Evolutionary conservation across 2,113 vertebrate genomes (phyloP).

Genomic region (Peucedramus taeniatus): DNA sequence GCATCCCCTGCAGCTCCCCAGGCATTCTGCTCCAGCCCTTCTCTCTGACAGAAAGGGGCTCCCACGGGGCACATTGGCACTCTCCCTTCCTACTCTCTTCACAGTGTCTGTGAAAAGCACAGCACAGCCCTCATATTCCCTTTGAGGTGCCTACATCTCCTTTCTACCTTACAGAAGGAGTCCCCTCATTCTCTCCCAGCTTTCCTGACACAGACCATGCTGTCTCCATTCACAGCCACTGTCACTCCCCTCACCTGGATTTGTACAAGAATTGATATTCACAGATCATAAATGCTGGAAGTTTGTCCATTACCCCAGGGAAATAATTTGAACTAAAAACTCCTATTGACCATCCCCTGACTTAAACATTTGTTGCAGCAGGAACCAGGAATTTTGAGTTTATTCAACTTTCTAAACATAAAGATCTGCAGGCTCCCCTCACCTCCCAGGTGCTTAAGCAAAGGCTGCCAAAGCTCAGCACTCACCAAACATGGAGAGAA

Average conservation of each 20-base stretch:
- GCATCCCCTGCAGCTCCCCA: background rate
- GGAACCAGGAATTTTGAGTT: background rate
- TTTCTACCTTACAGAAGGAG: background rate
- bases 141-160: background rate
- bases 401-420: background rate
- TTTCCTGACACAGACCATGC: background rate
- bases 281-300: background rate
- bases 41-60: background rate
- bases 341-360: background rate
- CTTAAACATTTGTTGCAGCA: background rate
- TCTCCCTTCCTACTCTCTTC: background rate
- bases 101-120: background rate
- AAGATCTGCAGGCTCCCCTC: background rate
- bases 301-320: background rate
- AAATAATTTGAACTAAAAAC: background rate
- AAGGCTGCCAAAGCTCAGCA: background rate
- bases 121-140: background rate
- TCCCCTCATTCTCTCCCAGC: background rate
- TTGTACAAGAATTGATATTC: background rate
- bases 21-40: background rate
- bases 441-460: background rate
- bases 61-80: background rate
- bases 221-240: background rate
- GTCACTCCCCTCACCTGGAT: background rate
- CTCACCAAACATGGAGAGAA: constrained; percentile 85